Percentiles rank a stretch among this genome's conserved stretches.
Evolutionary conservation across 2,888 invertebrate genomes (phyloP).

Genomic region (Microctonus brassicae): DNA sequence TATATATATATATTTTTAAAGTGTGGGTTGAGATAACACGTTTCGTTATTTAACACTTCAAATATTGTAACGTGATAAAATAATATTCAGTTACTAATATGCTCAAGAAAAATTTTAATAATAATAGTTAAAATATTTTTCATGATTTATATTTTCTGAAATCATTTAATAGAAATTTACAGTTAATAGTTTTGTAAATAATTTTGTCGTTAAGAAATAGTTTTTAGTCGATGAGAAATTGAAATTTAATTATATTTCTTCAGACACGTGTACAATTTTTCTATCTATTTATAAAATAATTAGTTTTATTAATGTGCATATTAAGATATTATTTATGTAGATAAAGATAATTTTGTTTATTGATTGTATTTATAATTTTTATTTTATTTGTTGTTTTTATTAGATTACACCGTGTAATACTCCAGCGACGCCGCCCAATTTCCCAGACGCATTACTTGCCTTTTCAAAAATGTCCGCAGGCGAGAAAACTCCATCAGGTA

Average conservation of each 20-base stretch:
- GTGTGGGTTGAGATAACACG: not conserved
- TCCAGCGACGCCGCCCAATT: conserved; percentile 94
- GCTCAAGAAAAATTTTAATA: not conserved
- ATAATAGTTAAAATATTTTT: too few species aligned
- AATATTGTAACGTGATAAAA: not conserved
- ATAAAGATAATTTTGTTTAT: not conserved
- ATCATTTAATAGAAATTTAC: too few species aligned
- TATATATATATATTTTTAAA: not conserved
- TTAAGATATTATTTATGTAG: too few species aligned
- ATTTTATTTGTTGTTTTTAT: conserved; percentile 52
- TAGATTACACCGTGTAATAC: conserved; percentile 95
- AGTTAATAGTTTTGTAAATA: too few species aligned
- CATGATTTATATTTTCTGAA: too few species aligned
- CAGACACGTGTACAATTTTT: too few species aligned
- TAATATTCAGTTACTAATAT: not conserved
- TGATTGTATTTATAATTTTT: not conserved
- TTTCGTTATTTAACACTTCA: not conserved
- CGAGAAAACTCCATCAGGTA: conserved; percentile 71
- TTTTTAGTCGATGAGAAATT: too few species aligned
- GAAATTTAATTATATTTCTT: too few species aligned
- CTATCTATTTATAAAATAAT: too few species aligned
- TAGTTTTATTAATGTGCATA: too few species aligned
- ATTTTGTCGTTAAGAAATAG: too few species aligned
- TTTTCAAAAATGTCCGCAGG: conserved; percentile 89
- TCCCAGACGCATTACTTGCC: conserved; percentile 90